phyloP scores from a whole-genome alignment of 1,140 invertebrate genomes.

The Trinorchestia longiramus region DNA sequence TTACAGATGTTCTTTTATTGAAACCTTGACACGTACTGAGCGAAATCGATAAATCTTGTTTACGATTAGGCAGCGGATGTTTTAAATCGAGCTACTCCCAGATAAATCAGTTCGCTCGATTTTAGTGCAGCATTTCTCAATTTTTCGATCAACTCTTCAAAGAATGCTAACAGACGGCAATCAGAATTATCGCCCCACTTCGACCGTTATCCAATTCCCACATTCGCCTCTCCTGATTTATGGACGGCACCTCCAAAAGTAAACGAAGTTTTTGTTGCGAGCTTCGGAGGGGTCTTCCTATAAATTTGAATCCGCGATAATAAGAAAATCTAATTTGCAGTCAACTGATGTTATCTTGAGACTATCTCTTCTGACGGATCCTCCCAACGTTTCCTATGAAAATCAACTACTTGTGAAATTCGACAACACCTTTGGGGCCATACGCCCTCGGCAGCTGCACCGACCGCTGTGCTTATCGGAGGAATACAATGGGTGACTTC shows the following conservation, averaged over 20 bases:
- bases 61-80: background rate
- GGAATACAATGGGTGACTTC: background rate
- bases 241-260: background rate
- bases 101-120: background rate
- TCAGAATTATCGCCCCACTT: background rate
- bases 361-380: constrained; percentile 3
- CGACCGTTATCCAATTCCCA: constrained; percentile 6
- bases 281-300: constrained; percentile 3
- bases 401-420: background rate
- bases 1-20: background rate
- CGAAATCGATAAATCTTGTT: background rate
- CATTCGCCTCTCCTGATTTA: background rate
- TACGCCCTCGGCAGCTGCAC: background rate
- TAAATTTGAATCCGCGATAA: constrained; percentile 23
- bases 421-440: background rate
- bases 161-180: background rate
- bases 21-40: background rate
- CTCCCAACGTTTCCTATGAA: constrained; percentile 5
- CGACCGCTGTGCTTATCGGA: no score
- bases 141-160: background rate
- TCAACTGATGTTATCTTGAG: constrained; percentile 12
- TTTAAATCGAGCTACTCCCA: background rate
- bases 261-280: background rate
- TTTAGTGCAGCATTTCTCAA: background rate
- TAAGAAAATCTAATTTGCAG: constrained; percentile 41